Conservation (phyloP, 2,888 invertebrate species). For the Lasioglossum villosulum region DNA sequence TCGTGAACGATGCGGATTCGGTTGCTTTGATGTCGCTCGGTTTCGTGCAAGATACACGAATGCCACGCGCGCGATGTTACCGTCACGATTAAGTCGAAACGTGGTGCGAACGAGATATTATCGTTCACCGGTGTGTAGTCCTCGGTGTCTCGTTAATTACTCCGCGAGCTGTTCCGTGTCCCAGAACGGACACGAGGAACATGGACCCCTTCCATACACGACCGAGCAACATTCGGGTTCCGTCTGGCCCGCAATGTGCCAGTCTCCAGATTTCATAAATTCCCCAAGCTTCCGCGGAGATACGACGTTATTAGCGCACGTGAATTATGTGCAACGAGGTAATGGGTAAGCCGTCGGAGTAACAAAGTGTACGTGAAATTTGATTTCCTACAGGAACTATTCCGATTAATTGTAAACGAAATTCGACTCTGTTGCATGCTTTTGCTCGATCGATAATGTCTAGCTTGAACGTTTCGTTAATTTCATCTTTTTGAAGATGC, state of each 20-base stretch:
- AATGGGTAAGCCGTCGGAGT: background rate
- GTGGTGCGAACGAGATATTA: conserved; percentile 63
- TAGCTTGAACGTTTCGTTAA: too few species aligned
- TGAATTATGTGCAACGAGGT: background rate
- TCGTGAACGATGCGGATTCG: conserved; percentile 9
- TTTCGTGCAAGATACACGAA: conserved; percentile 53
- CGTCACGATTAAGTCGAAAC: conserved; percentile 61
- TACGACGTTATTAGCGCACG: background rate
- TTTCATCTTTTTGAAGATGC: too few species aligned
- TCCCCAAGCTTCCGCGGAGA: background rate
- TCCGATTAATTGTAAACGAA: background rate
- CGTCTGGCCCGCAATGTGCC: background rate
- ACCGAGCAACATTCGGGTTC: conserved; percentile 9
- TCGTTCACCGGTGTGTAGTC: conserved; percentile 52
- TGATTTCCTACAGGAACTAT: background rate
- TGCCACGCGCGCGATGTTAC: conserved; percentile 62
- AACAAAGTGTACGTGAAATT: background rate
- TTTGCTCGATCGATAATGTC: background rate
- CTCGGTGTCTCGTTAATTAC: conserved; percentile 57
- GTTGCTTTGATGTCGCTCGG: conserved; percentile 36
- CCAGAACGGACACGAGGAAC: conserved; percentile 41
- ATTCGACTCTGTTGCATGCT: background rate
- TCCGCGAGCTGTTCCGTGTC: conserved; percentile 43
- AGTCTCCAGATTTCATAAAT: background rate
- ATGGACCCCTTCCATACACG: conserved; percentile 30